Percentiles rank a stretch among this genome's conserved stretches.
Evolutionary conservation across 1,140 invertebrate genomes (phyloP).

Genomic region (Mamestra configurata): DNA sequence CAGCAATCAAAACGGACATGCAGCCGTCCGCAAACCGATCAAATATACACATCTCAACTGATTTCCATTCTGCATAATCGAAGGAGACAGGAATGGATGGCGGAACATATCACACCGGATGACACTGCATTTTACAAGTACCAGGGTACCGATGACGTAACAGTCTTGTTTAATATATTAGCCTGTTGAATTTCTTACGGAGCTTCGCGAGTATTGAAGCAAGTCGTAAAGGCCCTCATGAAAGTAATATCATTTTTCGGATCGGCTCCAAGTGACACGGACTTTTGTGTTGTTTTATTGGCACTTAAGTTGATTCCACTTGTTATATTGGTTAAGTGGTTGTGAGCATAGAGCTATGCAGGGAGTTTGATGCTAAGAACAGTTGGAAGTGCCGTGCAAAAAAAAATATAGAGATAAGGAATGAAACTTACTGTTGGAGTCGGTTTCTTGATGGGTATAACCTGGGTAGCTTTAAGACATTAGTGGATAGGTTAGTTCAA

Average conservation of each 20-base stretch:
- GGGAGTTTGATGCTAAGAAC: neutral
- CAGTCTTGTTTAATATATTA: slow-evolving; percentile 16
- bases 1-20: slow-evolving; percentile 20
- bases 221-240: slow-evolving; percentile 22
- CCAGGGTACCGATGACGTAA: slow-evolving; percentile 4
- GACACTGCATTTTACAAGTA: slow-evolving; percentile 39
- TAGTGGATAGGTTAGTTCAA: too few relatives aligned
- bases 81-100: slow-evolving; percentile 36
- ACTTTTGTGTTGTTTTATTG: slow-evolving; percentile 24
- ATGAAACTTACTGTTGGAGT: too few relatives aligned
- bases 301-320: neutral
- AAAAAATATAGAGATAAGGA: too few relatives aligned
- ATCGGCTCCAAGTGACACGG: neutral
- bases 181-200: slow-evolving; percentile 34
- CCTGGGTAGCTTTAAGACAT: too few relatives aligned
- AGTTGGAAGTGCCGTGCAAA: neutral
- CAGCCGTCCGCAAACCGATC: slow-evolving; percentile 17
- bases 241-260: slow-evolving; percentile 25
- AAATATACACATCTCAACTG: slow-evolving; percentile 36
- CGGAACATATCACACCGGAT: slow-evolving; percentile 32
- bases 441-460: too few relatives aligned
- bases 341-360: neutral
- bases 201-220: neutral
- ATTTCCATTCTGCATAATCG: slow-evolving; percentile 44
- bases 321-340: neutral